Conservation (phyloP, 2,888 invertebrate species). For the Ischnura elegans region DNA sequence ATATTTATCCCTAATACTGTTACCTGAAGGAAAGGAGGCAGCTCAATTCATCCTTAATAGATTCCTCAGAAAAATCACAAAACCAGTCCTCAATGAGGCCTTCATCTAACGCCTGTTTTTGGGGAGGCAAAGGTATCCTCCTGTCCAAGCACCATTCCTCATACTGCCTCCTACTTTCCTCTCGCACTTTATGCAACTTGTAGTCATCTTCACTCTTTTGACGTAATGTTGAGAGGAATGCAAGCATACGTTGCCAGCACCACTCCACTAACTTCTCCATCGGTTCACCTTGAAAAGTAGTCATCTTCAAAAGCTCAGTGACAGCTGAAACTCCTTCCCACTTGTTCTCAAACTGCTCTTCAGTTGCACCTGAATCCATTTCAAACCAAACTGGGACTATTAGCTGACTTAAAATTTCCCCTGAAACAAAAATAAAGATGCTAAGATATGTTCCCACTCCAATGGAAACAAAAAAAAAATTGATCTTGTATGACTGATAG, state of each 20-base stretch:
- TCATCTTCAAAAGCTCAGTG: neutral
- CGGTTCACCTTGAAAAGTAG: neutral
- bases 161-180: constrained; percentile 13
- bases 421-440: constrained; percentile 15
- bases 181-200: neutral
- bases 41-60: neutral
- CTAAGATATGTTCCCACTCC: neutral
- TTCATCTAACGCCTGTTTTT: neutral
- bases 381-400: constrained; percentile 52
- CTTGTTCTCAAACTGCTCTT: constrained; percentile 42
- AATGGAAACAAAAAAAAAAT: neutral
- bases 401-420: constrained; percentile 1
- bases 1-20: too few relatives aligned
- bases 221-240: neutral
- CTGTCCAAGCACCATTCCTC: constrained; percentile 54
- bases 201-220: constrained; percentile 25
- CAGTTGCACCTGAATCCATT: constrained; percentile 27
- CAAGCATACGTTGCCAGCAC: constrained; percentile 24
- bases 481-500: too few relatives aligned
- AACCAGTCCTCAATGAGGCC: neutral
- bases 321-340: constrained; percentile 34
- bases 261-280: neutral
- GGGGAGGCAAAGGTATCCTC: constrained; percentile 41
- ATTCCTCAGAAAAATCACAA: neutral
- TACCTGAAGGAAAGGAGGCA: constrained; percentile 32